Evolutionary conservation across 2,797 vertebrate species (phyloP), one percentile per base, ranked within the genome.

Genomic region (Anisognathus igniventris): DNA sequence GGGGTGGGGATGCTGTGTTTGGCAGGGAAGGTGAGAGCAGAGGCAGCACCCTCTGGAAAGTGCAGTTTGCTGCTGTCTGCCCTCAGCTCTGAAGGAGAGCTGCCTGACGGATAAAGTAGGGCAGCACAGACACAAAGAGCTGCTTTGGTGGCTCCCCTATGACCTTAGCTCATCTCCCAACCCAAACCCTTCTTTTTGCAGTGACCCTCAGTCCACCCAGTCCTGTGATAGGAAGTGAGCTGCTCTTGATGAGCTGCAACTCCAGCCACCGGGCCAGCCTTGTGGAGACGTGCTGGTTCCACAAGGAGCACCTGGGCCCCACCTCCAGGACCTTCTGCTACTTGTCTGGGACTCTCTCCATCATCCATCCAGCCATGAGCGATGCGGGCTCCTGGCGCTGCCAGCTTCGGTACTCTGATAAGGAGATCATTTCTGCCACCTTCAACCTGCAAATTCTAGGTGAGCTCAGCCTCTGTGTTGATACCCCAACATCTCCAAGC

Each of bases 301-400:
- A 90, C 19, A 89, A 68, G 0, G 22, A 22, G 23, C 61, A 2
- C 30, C 60, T 0, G 1, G 58, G 93, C 30, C 73, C 70, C 23
- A n/a, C 87, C 35, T 78, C 56, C 14, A 19, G 82, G 66, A 84
- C 44, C 16, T 88, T 92, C 66, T 89, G 71, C 62, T 93, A 47
- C 64, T 67, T 0, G 1, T 21, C 9, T 3, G 93, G 91, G 72
- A 20, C 76, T 94, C 67, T 97, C 14, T 97, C 58, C 86, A 95
- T 97, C 87, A 24, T 60, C 70, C 51, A 11, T 30, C 95, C 95
- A 67, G 27, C 84, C 70, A 37, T 80, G 40, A 84, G 88, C 5
- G 95, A 98, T 40, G 94, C 90, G 0, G 98, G 97, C 24, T 88
- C 53, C 54, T 98, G 98, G 98, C 14, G 53, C 85, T 98, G 98